Percentiles rank a stretch among this genome's conserved stretches.
These are phyloP conservation scores for Gymnocheta viridis DNA, from an alignment of 2,888 invertebrate species.

Conservation along the genomic window DNA sequence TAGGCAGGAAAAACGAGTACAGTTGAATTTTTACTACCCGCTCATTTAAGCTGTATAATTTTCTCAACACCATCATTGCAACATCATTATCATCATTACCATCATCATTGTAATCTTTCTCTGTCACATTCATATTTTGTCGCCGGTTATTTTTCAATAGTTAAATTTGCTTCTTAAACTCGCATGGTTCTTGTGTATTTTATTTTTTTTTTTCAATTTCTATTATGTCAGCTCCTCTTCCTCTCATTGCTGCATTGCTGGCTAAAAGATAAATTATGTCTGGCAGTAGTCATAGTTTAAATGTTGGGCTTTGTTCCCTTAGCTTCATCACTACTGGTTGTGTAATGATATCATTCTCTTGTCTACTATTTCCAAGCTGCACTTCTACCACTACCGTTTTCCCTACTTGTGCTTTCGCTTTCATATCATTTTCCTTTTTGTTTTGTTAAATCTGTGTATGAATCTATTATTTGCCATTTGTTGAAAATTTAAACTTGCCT, in stretches of 20 bases:
- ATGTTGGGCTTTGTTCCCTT: constrained; percentile 39
- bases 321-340: constrained; percentile 26
- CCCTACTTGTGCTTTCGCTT: constrained; percentile 54
- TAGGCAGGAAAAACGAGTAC: not conserved
- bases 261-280: constrained; percentile 67
- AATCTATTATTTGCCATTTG: constrained; percentile 56
- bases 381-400: not conserved
- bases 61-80: constrained; percentile 7
- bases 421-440: constrained; percentile 51
- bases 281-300: constrained; percentile 64
- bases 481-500: constrained; percentile 71
- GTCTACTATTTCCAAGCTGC: constrained; percentile 18
- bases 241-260: constrained; percentile 20
- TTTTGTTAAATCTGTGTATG: constrained; percentile 41
- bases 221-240: constrained; percentile 31
- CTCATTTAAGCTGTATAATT: not conserved
- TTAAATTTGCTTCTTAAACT: constrained; percentile 48
- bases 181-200: constrained; percentile 13
- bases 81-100: constrained; percentile 41
- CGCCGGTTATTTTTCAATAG: constrained; percentile 67
- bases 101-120: constrained; percentile 63
- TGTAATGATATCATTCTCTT: constrained; percentile 56
- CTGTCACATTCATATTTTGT: constrained; percentile 69
- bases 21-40: not conserved
- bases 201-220: constrained; percentile 19